Percentiles rank a stretch among this genome's conserved stretches.
Evolutionary conservation across 2,113 vertebrate species (phyloP).

Genomic region (Hystrix brachyura): DNA sequence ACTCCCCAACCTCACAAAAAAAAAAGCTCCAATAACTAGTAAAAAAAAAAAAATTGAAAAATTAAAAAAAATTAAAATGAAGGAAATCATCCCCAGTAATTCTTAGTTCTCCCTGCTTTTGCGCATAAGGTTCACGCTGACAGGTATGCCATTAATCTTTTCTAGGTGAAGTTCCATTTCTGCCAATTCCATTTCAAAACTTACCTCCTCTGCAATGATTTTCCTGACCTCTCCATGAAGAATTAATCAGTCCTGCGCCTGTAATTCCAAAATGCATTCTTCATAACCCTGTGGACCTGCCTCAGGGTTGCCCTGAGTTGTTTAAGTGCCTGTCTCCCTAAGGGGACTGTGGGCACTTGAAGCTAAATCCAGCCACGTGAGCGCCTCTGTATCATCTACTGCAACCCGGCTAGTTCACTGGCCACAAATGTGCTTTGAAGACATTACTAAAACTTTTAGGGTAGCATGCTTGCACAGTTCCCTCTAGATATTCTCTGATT

Average conservation of each 20-base stretch:
- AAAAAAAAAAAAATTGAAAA: neutral
- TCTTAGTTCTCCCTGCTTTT: neutral
- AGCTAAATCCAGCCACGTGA: neutral
- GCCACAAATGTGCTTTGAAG: neutral
- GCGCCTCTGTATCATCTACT: neutral
- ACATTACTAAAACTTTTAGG: neutral
- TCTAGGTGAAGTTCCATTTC: neutral
- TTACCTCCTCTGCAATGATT: neutral
- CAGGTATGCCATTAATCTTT: conserved; percentile 6
- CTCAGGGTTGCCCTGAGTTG: neutral
- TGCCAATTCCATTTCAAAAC: neutral
- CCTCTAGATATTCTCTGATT: neutral
- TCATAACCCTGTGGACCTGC: neutral
- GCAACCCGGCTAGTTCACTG: rapidly evolving
- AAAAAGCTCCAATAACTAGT: neutral
- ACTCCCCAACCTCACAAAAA: neutral
- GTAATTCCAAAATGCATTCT: neutral
- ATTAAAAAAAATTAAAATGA: conserved; percentile 19
- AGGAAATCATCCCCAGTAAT: neutral
- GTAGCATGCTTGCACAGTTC: neutral
- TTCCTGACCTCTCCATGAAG: neutral
- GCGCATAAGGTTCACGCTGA: neutral
- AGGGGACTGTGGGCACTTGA: neutral
- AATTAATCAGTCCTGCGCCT: neutral
- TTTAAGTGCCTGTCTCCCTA: neutral